Base-by-base conservation (phyloP, 2,888 invertebrate species). In the Alviniconcha strummeri region DNA sequence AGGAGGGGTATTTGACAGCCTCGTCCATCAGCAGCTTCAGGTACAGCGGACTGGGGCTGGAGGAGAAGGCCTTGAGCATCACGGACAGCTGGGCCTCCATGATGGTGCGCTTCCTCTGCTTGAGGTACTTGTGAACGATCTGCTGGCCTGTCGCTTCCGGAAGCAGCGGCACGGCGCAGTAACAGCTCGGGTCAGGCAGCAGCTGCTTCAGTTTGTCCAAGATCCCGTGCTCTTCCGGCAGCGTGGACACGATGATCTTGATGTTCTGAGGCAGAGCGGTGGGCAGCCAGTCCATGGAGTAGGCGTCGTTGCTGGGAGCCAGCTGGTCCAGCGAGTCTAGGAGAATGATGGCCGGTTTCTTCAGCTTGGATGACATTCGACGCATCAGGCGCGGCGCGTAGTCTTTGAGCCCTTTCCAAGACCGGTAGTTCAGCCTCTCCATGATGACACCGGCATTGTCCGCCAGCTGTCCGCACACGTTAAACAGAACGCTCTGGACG, bases 281-380 rank as follows among this genome's bases (percentile, higher is more conserved):
- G 13, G 91, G 91, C 69, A 93, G 82, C 93, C 93, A 93, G 57
- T 83, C 76, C 55, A 77, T 71, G 54, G 85, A 79, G 60, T 60
- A 60, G 15, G 92, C 90, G 85, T 89, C 87, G 82, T 90, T 84
- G 36, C 75, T 67, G 4, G 90, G 82, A 0, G 83, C 85, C 56
- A 93, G 85, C 87, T 93, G 93, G 83, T 93, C 92, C 13, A 93
- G 81, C 2, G 93, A 92, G 82, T 93, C 93, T 19, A 93, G 86
- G 56, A 93, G 84, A 78, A 93, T 90, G 15, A 92, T 85, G 9
- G 92, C 83, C 5, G 91, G 91, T 56, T 85, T 84, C 79, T 91
- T 91, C 3, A 88, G 77, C 9, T 85, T 85, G 55, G 77, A 86
- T 7, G 90, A 86, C 6, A 91, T 85, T 55, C 88, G 86, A 78